phyloP scores from a whole-genome alignment of 2,888 invertebrate genomes.

The Nomada goodeniana region DNA sequence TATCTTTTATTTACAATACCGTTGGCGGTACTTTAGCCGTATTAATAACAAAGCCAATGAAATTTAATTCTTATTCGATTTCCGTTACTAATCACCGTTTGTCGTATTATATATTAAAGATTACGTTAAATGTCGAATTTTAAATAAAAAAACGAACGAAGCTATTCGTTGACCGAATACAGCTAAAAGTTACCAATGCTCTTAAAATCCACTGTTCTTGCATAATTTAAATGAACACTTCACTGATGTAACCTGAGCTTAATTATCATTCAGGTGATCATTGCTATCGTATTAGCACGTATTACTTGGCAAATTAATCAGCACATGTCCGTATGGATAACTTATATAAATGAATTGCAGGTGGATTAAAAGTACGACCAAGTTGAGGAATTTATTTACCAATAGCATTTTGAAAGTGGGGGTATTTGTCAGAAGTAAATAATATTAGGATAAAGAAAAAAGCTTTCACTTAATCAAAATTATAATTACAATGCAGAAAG shows the following conservation, averaged over 20 bases:
- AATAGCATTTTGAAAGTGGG: background rate
- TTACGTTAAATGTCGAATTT: too few relatives aligned
- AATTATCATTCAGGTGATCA: too few relatives aligned
- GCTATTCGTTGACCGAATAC: too few relatives aligned
- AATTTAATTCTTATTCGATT: conserved; percentile 48
- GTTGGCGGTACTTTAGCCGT: too few relatives aligned
- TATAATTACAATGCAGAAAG: background rate
- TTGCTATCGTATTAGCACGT: too few relatives aligned
- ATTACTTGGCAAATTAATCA: background rate
- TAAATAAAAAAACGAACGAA: too few relatives aligned
- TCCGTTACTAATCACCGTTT: conserved; percentile 49
- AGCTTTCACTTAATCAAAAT: background rate
- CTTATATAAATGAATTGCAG: background rate
- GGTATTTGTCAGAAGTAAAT: background rate
- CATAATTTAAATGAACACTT: background rate
- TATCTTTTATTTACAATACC: background rate
- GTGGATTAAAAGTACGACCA: background rate
- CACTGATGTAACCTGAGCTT: too few relatives aligned
- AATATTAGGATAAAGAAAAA: background rate
- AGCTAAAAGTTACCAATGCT: too few relatives aligned
- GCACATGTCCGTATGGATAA: background rate
- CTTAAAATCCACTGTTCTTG: too few relatives aligned
- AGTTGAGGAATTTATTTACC: background rate
- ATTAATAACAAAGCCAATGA: conserved; percentile 39
- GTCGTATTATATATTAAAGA: too few relatives aligned